phyloP scores from a whole-genome alignment of 2,888 invertebrate species.

The Chymomyza caudatula region DNA sequence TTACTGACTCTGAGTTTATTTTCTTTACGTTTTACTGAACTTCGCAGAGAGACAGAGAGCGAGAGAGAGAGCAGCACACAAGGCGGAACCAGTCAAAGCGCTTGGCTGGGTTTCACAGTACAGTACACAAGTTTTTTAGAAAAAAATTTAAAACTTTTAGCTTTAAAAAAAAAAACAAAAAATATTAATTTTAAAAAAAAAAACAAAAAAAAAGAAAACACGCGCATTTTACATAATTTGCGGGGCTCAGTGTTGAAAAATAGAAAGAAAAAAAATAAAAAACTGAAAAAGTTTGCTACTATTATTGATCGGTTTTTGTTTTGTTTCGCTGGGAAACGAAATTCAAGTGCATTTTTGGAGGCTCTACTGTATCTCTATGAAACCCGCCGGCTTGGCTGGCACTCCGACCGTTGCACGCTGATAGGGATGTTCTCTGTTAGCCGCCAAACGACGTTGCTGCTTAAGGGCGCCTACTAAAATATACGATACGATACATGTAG shows the following conservation, averaged over 20 bases:
- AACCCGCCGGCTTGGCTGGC: conserved; percentile 81
- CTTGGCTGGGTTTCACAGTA: conserved; percentile 9
- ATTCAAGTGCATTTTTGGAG: conserved; percentile 27
- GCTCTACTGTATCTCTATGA: conserved; percentile 73
- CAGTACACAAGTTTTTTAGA: not conserved
- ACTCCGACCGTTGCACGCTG: conserved; percentile 91
- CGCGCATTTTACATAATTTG: conserved; percentile 28
- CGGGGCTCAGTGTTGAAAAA: conserved; percentile 6
- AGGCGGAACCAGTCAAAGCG: not conserved
- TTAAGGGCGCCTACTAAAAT: conserved; percentile 79
- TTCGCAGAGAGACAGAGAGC: not conserved
- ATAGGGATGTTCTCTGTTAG: conserved; percentile 95
- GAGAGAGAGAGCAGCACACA: not conserved
- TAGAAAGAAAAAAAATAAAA: conserved; percentile 16
- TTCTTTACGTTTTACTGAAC: conserved; percentile 55
- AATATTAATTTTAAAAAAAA: not conserved
- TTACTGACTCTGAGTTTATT: conserved; percentile 57
- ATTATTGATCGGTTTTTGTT: not conserved
- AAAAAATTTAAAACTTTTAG: conserved; percentile 5
- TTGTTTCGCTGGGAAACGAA: conserved; percentile 35
- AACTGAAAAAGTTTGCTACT: conserved; percentile 9
- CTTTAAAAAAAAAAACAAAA: conserved; percentile 21
- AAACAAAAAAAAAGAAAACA: not conserved
- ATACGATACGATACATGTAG: conserved; percentile 69
- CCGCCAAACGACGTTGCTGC: conserved; percentile 91